A percentile compares a stretch with the other conserved stretches of the same genome.
Evolutionary conservation across 2,113 vertebrate genomes (phyloP).

Genomic region (Toxotes chatareus): DNA sequence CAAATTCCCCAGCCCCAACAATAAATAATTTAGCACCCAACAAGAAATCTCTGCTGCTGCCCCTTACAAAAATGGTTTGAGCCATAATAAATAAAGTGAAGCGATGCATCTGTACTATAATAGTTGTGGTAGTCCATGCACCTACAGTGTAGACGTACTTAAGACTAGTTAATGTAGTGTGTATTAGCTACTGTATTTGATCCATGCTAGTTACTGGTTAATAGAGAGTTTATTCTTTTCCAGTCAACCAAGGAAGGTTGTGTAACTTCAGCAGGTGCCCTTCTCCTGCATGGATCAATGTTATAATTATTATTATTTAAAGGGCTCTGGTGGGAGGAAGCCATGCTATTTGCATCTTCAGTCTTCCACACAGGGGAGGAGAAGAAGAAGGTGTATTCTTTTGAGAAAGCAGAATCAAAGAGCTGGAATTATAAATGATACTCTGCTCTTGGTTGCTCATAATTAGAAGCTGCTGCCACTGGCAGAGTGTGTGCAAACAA

Average conservation of each 20-base stretch:
- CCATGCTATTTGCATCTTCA: conserved; percentile 30
- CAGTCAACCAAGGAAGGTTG: background rate
- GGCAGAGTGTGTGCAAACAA: conserved; percentile 40
- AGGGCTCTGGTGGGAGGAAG: conserved; percentile 81
- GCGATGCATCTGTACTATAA: no score
- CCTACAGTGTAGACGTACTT: no score
- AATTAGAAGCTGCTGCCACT: conserved; percentile 41
- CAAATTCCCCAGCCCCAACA: no score
- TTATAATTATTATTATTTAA: conserved; percentile 85
- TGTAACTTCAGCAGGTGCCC: background rate
- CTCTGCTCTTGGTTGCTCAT: conserved; percentile 18
- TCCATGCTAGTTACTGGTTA: background rate
- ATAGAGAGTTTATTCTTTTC: background rate
- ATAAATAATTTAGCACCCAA: no score
- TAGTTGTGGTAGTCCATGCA: background rate
- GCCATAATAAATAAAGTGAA: no score
- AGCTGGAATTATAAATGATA: conserved; percentile 48
- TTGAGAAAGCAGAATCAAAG: conserved; percentile 14
- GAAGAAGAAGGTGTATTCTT: background rate
- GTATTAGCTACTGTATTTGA: background rate
- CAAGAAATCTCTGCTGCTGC: no score
- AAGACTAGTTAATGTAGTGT: background rate
- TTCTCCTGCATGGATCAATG: conserved; percentile 54
- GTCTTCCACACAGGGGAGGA: background rate
- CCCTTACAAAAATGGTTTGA: no score